phyloP scores from a whole-genome alignment of 2,888 invertebrate species.

The Helleia helle region DNA sequence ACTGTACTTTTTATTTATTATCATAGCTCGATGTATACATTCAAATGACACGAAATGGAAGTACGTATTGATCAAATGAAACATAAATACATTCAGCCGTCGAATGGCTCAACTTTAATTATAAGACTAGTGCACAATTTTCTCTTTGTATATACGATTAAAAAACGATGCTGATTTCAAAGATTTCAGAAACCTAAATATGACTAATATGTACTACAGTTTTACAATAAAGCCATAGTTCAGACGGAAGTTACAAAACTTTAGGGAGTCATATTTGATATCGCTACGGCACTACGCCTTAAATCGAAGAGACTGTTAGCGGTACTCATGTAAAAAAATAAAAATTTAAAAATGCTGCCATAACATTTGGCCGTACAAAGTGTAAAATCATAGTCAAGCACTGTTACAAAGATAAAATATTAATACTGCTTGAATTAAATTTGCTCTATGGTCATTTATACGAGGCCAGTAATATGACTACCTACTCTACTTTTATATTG shows the following conservation, averaged over 20 bases:
- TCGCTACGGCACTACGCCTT: slow-evolving; percentile 8
- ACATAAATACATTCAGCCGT: too few relatives aligned
- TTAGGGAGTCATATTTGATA: slow-evolving; percentile 16
- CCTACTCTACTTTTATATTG: too few relatives aligned
- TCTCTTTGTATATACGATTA: slow-evolving; percentile 6
- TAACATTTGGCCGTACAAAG: neutral
- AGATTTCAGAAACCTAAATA: slow-evolving; percentile 14
- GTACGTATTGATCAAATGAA: neutral
- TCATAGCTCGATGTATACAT: slow-evolving; percentile 62
- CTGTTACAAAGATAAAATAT: slow-evolving; percentile 7
- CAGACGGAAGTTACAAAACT: slow-evolving; percentile 21
- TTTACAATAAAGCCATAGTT: slow-evolving; percentile 22
- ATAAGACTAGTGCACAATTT: slow-evolving; percentile 22
- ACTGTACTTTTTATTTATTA: slow-evolving; percentile 66
- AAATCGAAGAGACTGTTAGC: neutral
- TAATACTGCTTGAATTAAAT: slow-evolving; percentile 16
- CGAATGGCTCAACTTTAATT: too few relatives aligned
- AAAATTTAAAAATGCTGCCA: slow-evolving; percentile 3
- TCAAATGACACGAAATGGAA: slow-evolving; percentile 20
- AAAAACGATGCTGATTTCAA: slow-evolving; percentile 15
- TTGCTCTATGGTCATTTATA: neutral
- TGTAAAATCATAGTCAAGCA: slow-evolving; percentile 13
- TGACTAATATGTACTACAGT: slow-evolving; percentile 17
- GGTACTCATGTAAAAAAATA: neutral
- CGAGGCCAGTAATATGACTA: too few relatives aligned